Base-by-base conservation (phyloP, 1,140 invertebrate species). In the Eubasilissa regina region DNA sequence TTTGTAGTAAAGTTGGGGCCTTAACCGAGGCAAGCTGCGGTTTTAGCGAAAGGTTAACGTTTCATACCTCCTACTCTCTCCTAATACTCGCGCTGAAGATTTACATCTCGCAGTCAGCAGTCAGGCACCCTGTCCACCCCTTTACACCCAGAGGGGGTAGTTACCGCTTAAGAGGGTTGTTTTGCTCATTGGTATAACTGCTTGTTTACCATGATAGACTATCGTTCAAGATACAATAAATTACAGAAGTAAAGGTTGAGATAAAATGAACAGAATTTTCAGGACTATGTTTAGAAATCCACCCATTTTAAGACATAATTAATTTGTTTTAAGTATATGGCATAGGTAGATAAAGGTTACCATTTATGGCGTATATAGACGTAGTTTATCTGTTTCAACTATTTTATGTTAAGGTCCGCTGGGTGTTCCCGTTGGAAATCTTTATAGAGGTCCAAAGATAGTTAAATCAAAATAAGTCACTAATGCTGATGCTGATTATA, bases 41-140 rank as follows among this genome's bases (percentile, higher is more conserved):
- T 82, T 82, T 75, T 47, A 58, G 48, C 78, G 70, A 78, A 82
- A 82, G 81, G 81, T 82, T 78, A 82, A 82, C 81, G 81, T 78
- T 80, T 82, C 75, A 72, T 82, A 78, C 81, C 78, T 82, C 76
- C 78, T 64, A 17, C 81, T 72, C 78, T 19, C 72, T 77, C 75
- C 79, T 74, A 51, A 17, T 74, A 74, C n/a, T 12, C 70, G 35
- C 0, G 70, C 17, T 56, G 58, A 80, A 77, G 81, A 82, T 82
- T 82, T 82, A 82, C 81, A 82, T 82, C 81, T 82, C 75, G 8
- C 10, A 80, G 81, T 79, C 56, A 72, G 72, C 73, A 70, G 13
- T 35, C 25, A 35, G 25, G 25, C 25, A 35, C 25, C 25, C 25
- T 35, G 25, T n/a, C 10, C 48, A 53, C 75, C 55, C 55, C 53